Conservation (phyloP, 1,140 invertebrate species). For the Daktulosphaira vitifoliae region DNA sequence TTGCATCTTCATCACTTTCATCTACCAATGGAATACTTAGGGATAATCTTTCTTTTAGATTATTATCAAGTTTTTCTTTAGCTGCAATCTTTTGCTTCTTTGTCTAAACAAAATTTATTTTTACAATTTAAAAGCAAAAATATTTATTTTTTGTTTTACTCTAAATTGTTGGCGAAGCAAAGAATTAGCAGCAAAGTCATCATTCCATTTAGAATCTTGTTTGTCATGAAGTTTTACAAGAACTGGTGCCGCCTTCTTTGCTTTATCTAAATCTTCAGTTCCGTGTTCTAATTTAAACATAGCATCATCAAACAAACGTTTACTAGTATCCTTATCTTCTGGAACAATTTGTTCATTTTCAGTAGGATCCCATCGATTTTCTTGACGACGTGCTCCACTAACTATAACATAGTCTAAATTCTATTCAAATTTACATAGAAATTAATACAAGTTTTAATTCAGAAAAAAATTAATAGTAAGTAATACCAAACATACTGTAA, state of each 20-base stretch:
- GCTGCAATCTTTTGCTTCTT: slow-evolving; percentile 66
- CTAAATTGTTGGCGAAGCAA: slow-evolving; percentile 71
- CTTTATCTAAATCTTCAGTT: slow-evolving; percentile 64
- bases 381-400: slow-evolving; percentile 88
- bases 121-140: not conserved
- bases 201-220: slow-evolving; percentile 72
- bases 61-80: slow-evolving; percentile 56
- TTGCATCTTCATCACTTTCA: slow-evolving; percentile 68
- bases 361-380: slow-evolving; percentile 94
- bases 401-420: slow-evolving; percentile 97
- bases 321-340: slow-evolving; percentile 79
- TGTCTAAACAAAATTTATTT: slow-evolving; percentile 48
- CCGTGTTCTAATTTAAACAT: slow-evolving; percentile 96
- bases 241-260: slow-evolving; percentile 59
- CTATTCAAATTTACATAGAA: slow-evolving; percentile 47
- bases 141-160: slow-evolving; percentile 48
- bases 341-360: slow-evolving; percentile 91
- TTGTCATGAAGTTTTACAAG: slow-evolving; percentile 65
- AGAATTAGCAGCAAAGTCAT: slow-evolving; percentile 85
- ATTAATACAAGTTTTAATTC: too few species aligned
- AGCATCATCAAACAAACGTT: slow-evolving; percentile 81
- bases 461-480: too few species aligned
- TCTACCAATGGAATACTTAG: slow-evolving; percentile 67
- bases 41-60: slow-evolving; percentile 66
- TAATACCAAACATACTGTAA: too few species aligned